Conservation (phyloP, 2,888 invertebrate species). For the Gymnoscelis rufifasciata region DNA sequence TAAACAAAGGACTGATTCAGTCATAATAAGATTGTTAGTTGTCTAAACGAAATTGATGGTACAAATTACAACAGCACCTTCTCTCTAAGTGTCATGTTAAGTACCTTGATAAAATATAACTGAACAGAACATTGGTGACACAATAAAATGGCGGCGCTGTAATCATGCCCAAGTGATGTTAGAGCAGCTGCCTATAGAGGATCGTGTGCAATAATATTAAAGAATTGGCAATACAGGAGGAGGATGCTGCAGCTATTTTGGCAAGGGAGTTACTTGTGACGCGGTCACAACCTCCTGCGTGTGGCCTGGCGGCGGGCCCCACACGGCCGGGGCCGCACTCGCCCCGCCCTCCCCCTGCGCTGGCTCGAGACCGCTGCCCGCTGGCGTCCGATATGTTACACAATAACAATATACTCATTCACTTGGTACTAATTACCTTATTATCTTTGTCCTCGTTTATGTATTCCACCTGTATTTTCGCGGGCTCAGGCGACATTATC, state of each 20-base stretch:
- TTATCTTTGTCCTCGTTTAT: constrained; percentile 70
- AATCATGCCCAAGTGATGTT: background rate
- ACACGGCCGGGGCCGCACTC: constrained; percentile 75
- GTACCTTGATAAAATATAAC: background rate
- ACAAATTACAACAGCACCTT: too few relatives aligned
- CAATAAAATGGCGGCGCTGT: constrained; percentile 24
- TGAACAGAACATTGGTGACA: too few relatives aligned
- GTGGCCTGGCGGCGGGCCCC: constrained; percentile 80
- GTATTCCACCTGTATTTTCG: constrained; percentile 73
- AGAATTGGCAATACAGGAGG: constrained; percentile 25
- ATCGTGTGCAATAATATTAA: too few relatives aligned
- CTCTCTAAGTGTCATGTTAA: background rate
- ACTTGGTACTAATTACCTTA: constrained; percentile 66
- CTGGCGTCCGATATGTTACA: constrained; percentile 74
- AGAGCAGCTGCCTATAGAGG: too few relatives aligned
- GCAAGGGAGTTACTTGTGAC: constrained; percentile 76
- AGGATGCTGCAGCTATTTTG: constrained; percentile 66
- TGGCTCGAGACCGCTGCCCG: constrained; percentile 75
- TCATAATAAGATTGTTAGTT: too few relatives aligned
- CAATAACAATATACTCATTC: constrained; percentile 65
- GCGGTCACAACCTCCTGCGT: constrained; percentile 81
- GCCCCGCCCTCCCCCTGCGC: constrained; percentile 80
- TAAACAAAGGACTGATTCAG: constrained; percentile 20
- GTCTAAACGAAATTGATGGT: too few relatives aligned
- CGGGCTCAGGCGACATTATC: constrained; percentile 77